Percentiles rank a stretch among this genome's conserved stretches.
Evolutionary conservation across 2,888 invertebrate genomes (phyloP).

Genomic region (Archips crataeganus): DNA sequence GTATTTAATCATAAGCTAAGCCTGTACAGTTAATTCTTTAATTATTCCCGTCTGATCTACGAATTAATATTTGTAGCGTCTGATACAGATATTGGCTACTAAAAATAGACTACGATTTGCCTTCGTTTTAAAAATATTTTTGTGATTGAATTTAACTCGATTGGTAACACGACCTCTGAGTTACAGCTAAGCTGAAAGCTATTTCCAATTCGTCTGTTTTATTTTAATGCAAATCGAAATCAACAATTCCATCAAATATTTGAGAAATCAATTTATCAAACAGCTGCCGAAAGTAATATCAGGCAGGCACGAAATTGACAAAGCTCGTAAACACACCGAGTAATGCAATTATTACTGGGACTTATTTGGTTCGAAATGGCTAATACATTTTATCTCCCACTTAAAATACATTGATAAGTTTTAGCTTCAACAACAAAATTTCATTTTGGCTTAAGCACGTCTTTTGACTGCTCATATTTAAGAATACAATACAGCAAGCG

Average conservation of each 20-base stretch:
- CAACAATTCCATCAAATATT: constrained; percentile 27
- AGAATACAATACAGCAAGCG: background rate
- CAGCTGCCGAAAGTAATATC: constrained; percentile 44
- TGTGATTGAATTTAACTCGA: background rate
- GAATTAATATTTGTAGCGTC: too few relatives aligned
- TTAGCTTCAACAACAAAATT: background rate
- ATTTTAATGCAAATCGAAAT: constrained; percentile 23
- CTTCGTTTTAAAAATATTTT: constrained; percentile 6
- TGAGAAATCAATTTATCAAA: constrained; percentile 43
- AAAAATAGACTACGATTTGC: background rate
- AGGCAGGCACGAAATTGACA: constrained; percentile 16
- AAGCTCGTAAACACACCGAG: constrained; percentile 9
- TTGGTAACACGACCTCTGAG: background rate
- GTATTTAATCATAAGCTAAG: too few relatives aligned
- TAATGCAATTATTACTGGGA: constrained; percentile 14
- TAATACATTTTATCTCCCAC: background rate
- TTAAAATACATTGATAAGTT: background rate
- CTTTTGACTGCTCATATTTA: background rate
- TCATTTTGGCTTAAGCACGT: background rate
- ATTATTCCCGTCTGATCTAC: too few relatives aligned
- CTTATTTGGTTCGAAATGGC: constrained; percentile 1
- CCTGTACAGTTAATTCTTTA: too few relatives aligned
- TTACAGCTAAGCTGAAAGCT: constrained; percentile 7
- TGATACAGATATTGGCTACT: background rate
- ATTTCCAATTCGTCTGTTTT: constrained; percentile 35